Evolutionary conservation across 2,888 invertebrate species (phyloP).

Genomic region (Zaprionus obscuricornis): DNA sequence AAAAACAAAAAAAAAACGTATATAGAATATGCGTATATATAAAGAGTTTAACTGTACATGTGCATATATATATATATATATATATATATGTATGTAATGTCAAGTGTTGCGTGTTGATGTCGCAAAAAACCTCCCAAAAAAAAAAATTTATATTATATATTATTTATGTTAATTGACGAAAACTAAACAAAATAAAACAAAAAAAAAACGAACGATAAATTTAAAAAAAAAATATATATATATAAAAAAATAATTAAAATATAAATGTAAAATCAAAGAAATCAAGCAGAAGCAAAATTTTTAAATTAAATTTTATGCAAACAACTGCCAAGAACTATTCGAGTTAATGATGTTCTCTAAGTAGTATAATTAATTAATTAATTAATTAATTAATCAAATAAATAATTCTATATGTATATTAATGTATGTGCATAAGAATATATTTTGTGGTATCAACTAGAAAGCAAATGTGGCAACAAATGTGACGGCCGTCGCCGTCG

Average conservation of each 20-base stretch:
- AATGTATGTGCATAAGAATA: conserved; percentile 42
- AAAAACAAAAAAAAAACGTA: conserved; percentile 26
- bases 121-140: no score
- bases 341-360: conserved; percentile 76
- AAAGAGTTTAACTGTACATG: conserved; percentile 3
- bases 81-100: conserved; percentile 34
- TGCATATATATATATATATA: conserved; percentile 7
- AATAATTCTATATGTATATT: conserved; percentile 22
- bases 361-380: conserved; percentile 49
- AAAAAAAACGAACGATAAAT: conserved; percentile 6
- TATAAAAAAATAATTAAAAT: conserved; percentile 30
- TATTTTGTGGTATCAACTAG: conserved; percentile 59
- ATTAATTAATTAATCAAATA: conserved; percentile 8
- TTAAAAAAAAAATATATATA: conserved; percentile 26
- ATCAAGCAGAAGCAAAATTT: conserved; percentile 39
- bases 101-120: conserved; percentile 36
- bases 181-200: conserved; percentile 4
- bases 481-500: neutral
- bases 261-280: conserved; percentile 25
- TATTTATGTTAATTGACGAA: conserved; percentile 9
- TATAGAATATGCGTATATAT: conserved; percentile 23
- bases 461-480: conserved; percentile 15
- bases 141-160: conserved; percentile 28
- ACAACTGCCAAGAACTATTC: conserved; percentile 81
- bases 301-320: conserved; percentile 60